Evolutionary conservation across 2,888 invertebrate species (phyloP).

Genomic region (Acleris sparsana): DNA sequence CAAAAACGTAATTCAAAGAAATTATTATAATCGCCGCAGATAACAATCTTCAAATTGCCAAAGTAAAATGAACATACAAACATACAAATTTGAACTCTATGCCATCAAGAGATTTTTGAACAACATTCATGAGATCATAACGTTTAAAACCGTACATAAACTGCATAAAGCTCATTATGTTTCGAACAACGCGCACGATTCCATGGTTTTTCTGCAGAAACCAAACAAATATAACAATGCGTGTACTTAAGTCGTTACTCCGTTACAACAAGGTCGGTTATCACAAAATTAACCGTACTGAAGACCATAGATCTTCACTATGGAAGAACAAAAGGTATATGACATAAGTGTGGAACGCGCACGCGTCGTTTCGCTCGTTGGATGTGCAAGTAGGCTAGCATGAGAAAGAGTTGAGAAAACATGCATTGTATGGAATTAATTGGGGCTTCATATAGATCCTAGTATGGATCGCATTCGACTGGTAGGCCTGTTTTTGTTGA

Average conservation of each 20-base stretch:
- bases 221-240: no score
- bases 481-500: no score
- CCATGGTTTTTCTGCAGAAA: no score
- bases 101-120: not conserved
- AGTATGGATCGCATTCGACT: no score
- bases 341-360: constrained; percentile 22
- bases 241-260: no score
- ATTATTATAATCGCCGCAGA: constrained; percentile 9
- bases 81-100: not conserved
- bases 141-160: no score
- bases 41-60: constrained; percentile 9
- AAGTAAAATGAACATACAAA: not conserved
- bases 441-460: not conserved
- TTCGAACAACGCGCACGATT: no score
- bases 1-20: constrained; percentile 4
- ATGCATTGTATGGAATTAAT: not conserved
- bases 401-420: constrained; percentile 12
- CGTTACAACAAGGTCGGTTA: not conserved
- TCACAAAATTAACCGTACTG: not conserved
- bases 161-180: no score
- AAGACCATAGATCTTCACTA: not conserved
- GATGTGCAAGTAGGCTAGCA: constrained; percentile 6
- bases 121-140: not conserved
- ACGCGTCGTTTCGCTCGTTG: constrained; percentile 17
- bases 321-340: constrained; percentile 14